Conservation (phyloP, 2,888 invertebrate species). For the Ischnura elegans region DNA sequence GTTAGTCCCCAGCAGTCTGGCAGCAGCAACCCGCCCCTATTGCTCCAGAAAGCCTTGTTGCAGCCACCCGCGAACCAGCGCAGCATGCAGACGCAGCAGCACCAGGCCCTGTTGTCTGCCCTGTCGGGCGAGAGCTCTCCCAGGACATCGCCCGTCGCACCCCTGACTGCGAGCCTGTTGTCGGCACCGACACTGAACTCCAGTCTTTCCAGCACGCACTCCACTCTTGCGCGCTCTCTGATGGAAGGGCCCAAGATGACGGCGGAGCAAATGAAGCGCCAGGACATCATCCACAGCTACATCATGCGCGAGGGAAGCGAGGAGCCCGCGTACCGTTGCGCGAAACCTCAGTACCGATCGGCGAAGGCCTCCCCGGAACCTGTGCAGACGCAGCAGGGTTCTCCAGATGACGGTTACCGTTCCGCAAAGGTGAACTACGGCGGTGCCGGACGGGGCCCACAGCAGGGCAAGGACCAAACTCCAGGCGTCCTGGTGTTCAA, state of each 20-base stretch:
- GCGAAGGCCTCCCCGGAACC: neutral
- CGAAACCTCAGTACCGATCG: neutral
- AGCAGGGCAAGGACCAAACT: neutral
- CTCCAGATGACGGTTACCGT: neutral
- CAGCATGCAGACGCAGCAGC: constrained; percentile 38
- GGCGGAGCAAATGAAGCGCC: constrained; percentile 94
- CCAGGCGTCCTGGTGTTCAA: constrained; percentile 46
- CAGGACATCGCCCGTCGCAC: constrained; percentile 76
- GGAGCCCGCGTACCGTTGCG: neutral
- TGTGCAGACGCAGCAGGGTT: neutral
- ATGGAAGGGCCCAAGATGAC: constrained; percentile 97
- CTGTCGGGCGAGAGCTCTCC: constrained; percentile 73
- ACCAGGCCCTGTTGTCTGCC: constrained; percentile 69
- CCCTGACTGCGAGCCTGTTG: constrained; percentile 76
- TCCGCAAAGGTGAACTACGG: neutral
- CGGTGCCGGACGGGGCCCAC: neutral
- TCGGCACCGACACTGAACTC: constrained; percentile 77
- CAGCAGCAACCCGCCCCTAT: constrained; percentile 24
- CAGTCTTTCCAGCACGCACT: constrained; percentile 91
- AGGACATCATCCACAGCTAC: constrained; percentile 95
- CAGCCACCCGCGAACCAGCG: constrained; percentile 47
- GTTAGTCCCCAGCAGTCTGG: neutral
- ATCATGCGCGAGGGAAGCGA: constrained; percentile 84
- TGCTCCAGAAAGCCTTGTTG: constrained; percentile 39
- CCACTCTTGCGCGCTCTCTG: constrained; percentile 92